Evolutionary conservation across 2,888 invertebrate genomes (phyloP).

Genomic region (Catocala nupta): DNA sequence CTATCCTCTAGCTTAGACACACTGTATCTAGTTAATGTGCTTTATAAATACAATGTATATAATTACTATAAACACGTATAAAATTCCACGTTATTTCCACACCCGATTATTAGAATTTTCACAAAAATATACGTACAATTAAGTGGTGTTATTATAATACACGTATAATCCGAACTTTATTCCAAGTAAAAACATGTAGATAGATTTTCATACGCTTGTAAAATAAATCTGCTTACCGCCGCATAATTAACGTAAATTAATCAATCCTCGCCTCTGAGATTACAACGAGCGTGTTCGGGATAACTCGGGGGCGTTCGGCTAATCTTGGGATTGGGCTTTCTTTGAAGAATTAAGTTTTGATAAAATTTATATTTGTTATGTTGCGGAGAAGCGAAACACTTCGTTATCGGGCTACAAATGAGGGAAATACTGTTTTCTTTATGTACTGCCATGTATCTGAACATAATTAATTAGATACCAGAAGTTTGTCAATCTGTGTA

Average conservation of each 20-base stretch:
- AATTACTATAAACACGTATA: too few species aligned
- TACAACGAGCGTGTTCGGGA: slow-evolving; percentile 9
- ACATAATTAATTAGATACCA: too few species aligned
- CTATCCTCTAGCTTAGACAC: too few species aligned
- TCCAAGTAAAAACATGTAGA: background rate
- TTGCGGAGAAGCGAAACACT: background rate
- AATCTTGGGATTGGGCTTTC: slow-evolving; percentile 14
- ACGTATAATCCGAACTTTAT: slow-evolving; percentile 1
- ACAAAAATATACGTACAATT: background rate
- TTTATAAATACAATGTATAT: too few species aligned
- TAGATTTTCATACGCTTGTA: slow-evolving; percentile 7
- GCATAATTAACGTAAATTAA: slow-evolving; percentile 33
- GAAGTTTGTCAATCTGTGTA: too few species aligned
- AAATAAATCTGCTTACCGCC: slow-evolving; percentile 17
- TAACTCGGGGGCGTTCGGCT: slow-evolving; percentile 1
- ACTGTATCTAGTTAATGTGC: too few species aligned
- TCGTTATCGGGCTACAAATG: background rate
- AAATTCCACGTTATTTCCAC: too few species aligned
- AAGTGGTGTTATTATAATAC: background rate
- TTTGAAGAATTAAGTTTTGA: slow-evolving; percentile 23
- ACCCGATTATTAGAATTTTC: too few species aligned
- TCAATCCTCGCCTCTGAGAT: slow-evolving; percentile 22
- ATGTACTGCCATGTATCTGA: background rate
- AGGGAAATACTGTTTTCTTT: background rate
- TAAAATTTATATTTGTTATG: slow-evolving; percentile 25